Percentiles rank a stretch among this genome's conserved stretches.
phyloP scores from a whole-genome alignment of 2,113 vertebrate genomes.

The Cyrtonyx montezumae region DNA sequence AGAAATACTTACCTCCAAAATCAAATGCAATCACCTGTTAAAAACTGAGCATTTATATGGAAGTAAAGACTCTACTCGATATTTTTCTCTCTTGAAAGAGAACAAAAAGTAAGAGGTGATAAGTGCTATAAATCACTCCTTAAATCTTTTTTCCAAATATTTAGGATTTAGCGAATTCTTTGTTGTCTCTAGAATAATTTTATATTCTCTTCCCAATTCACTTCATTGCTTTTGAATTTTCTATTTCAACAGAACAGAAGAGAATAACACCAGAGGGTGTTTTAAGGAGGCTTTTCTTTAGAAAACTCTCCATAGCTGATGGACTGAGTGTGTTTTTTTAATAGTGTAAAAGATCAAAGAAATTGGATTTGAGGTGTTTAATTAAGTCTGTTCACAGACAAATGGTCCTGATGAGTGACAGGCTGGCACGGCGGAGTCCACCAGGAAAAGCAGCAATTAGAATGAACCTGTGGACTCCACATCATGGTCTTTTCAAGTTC shows the following conservation, averaged over 20 bases:
- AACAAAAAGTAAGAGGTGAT: background rate
- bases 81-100: background rate
- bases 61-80: background rate
- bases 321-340: conserved; percentile 13
- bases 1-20: background rate
- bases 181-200: background rate
- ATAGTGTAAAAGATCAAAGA: conserved; percentile 62
- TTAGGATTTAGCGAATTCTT: background rate
- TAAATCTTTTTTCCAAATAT: background rate
- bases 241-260: background rate
- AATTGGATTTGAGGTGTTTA: conserved; percentile 79
- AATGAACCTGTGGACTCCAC: conserved; percentile 60
- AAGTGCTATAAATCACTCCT: background rate
- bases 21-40: background rate
- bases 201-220: conserved; percentile 36
- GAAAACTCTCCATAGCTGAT: conserved; percentile 43
- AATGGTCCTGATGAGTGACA: conserved; percentile 73
- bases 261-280: background rate
- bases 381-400: conserved; percentile 80
- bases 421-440: conserved; percentile 64
- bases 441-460: conserved; percentile 72
- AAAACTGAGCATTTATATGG: background rate
- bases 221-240: background rate
- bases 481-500: conserved; percentile 70
- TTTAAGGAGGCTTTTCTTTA: conserved; percentile 19